A percentile compares a stretch with the other conserved stretches of the same genome.
These are phyloP conservation scores for Perithous albicinctus DNA, from an alignment of 2,888 invertebrate species.

Conservation along the genomic window DNA sequence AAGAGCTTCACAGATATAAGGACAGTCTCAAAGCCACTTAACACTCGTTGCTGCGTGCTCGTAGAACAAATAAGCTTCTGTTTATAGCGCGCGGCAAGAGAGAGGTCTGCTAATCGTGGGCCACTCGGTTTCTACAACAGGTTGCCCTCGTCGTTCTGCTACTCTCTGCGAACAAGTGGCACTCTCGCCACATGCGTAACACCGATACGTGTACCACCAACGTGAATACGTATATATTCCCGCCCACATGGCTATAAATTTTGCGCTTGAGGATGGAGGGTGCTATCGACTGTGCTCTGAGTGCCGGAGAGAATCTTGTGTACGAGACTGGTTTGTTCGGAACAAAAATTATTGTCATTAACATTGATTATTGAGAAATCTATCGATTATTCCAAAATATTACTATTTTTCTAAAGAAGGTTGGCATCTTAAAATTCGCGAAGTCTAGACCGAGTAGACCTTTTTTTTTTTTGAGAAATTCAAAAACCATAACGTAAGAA, in stretches of 20 bases:
- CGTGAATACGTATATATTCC: constrained; percentile 1
- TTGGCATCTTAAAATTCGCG: too few relatives aligned
- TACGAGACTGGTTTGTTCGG: neutral
- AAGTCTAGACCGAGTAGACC: too few relatives aligned
- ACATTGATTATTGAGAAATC: neutral
- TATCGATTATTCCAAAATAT: neutral
- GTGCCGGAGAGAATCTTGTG: neutral
- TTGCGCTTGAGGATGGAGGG: constrained; percentile 33
- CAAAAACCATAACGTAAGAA: too few relatives aligned
- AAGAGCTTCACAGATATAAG: constrained; percentile 8
- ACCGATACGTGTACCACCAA: constrained; percentile 24
- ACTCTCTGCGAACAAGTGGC: constrained; percentile 46
- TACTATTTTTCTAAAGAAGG: neutral
- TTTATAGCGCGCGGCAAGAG: constrained; percentile 70
- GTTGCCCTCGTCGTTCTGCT: constrained; percentile 57
- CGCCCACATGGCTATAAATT: constrained; percentile 50
- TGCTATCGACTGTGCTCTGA: constrained; percentile 5
- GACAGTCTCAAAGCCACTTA: constrained; percentile 66
- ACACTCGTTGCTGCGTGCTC: constrained; percentile 60
- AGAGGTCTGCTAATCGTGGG: constrained; percentile 65
- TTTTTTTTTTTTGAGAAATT: too few relatives aligned
- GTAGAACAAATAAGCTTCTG: constrained; percentile 73
- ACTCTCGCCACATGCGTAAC: constrained; percentile 35
- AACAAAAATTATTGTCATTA: neutral
- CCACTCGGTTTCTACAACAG: constrained; percentile 62